Percentiles rank a stretch among this genome's conserved stretches.
Evolutionary conservation across 2,113 vertebrate species (phyloP).

Genomic region (Syrrhaptes paradoxus): DNA sequence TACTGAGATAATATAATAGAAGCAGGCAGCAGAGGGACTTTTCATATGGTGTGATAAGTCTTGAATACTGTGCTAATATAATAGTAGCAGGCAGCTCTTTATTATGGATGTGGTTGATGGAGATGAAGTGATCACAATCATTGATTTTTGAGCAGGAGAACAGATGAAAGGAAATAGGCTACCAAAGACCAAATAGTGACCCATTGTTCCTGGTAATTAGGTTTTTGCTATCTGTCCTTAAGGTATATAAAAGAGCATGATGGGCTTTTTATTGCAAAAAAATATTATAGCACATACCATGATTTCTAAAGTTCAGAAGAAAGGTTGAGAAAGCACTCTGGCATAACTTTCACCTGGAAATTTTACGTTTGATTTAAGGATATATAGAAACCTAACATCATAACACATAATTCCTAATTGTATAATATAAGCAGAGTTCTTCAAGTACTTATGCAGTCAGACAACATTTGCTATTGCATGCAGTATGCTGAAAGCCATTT

Average conservation of each 20-base stretch:
- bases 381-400: neutral
- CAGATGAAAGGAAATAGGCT: slow-evolving; percentile 4
- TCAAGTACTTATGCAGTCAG: neutral
- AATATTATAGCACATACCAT: neutral
- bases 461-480: neutral
- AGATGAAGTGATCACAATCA: neutral
- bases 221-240: slow-evolving; percentile 1
- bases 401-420: neutral
- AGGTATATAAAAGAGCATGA: neutral
- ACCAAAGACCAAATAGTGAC: neutral
- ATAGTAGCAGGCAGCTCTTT: neutral
- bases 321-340: neutral
- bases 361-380: neutral
- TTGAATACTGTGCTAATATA: neutral
- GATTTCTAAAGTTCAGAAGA: neutral
- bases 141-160: neutral
- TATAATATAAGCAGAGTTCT: neutral
- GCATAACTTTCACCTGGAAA: neutral
- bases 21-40: neutral
- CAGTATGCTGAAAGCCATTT: neutral
- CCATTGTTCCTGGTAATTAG: slow-evolving; percentile 5
- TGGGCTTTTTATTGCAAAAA: neutral
- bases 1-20: neutral
- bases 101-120: neutral
- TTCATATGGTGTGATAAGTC: neutral